A percentile compares a stretch with the other conserved stretches of the same genome.
Evolutionary conservation across 2,888 invertebrate species (phyloP).

Genomic region (Ormyrus pomaceus): DNA sequence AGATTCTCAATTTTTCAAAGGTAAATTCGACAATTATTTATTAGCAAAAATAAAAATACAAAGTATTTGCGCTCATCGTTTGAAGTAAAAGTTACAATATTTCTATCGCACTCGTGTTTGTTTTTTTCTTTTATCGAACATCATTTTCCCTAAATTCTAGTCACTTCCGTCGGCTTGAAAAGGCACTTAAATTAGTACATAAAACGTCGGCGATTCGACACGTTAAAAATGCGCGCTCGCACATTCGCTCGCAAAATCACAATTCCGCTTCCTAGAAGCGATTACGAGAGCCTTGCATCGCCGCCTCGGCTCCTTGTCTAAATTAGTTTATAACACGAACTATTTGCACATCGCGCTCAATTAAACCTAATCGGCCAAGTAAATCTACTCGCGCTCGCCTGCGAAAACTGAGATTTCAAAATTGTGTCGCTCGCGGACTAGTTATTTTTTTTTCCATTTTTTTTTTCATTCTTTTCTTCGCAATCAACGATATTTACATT

Average conservation of each 20-base stretch:
- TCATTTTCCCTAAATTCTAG: not conserved
- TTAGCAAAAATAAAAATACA: constrained; percentile 57
- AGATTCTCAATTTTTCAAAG: not conserved
- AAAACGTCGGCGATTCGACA: not conserved
- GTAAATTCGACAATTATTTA: constrained; percentile 46
- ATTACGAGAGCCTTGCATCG: constrained; percentile 17
- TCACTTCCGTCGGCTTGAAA: constrained; percentile 5
- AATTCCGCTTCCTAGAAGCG: constrained; percentile 48
- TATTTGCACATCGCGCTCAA: constrained; percentile 28
- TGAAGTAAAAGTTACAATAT: constrained; percentile 5
- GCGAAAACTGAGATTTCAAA: constrained; percentile 33
- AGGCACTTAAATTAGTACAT: constrained; percentile 24
- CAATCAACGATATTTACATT: constrained; percentile 45
- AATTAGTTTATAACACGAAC: constrained; percentile 22
- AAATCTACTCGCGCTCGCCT: constrained; percentile 1
- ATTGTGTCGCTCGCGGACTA: constrained; percentile 40
- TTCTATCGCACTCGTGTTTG: not conserved
- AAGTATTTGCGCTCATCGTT: constrained; percentile 24
- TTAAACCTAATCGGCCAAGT: constrained; percentile 17
- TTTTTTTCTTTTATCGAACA: constrained; percentile 4
- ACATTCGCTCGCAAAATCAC: constrained; percentile 36
- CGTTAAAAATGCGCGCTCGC: not conserved
- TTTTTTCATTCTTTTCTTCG: constrained; percentile 14
- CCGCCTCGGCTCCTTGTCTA: constrained; percentile 16
- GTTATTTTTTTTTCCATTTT: not conserved